A percentile compares a stretch with the other conserved stretches of the same genome.
Conservation (phyloP, 2,888 invertebrate species). For the Pheosia gnoma region DNA sequence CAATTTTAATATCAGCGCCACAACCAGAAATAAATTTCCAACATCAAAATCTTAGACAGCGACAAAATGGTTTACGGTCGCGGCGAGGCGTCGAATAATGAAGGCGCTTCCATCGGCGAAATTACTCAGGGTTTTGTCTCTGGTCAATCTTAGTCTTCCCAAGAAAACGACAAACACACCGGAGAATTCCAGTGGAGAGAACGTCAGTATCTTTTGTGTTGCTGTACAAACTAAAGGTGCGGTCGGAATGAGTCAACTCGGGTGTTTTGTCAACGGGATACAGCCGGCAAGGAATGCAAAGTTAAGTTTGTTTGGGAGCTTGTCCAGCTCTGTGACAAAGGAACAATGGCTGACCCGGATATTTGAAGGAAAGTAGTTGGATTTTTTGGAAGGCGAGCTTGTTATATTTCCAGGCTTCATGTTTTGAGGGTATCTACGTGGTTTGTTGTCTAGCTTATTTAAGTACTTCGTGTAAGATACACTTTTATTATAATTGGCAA, state of each 20-base stretch:
- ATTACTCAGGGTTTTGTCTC: constrained; percentile 48
- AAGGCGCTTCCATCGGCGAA: constrained; percentile 49
- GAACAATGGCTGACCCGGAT: constrained; percentile 76
- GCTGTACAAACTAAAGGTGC: constrained; percentile 41
- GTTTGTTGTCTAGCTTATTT: background rate
- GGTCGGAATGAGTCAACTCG: constrained; percentile 28
- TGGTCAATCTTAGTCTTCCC: constrained; percentile 43
- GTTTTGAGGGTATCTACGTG: background rate
- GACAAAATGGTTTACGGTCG: constrained; percentile 14
- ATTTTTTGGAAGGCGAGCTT: constrained; percentile 55
- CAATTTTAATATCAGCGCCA: background rate
- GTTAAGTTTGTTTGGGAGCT: constrained; percentile 55
- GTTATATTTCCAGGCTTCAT: constrained; percentile 18
- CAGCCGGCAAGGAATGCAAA: constrained; percentile 49
- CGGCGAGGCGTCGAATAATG: constrained; percentile 27
- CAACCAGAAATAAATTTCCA: constrained; percentile 4
- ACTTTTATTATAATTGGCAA: too few species aligned
- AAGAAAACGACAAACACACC: constrained; percentile 52
- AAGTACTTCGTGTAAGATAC: too few species aligned
- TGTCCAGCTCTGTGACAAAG: constrained; percentile 71
- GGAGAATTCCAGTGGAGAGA: constrained; percentile 51
- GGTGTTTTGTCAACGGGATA: constrained; percentile 36
- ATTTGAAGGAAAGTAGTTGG: constrained; percentile 67
- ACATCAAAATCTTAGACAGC: constrained; percentile 1
- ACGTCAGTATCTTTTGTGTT: constrained; percentile 64